These are phyloP conservation scores for Neocrepidodera transversa DNA, from an alignment of 2,888 invertebrate genomes.

Conservation along the genomic window DNA sequence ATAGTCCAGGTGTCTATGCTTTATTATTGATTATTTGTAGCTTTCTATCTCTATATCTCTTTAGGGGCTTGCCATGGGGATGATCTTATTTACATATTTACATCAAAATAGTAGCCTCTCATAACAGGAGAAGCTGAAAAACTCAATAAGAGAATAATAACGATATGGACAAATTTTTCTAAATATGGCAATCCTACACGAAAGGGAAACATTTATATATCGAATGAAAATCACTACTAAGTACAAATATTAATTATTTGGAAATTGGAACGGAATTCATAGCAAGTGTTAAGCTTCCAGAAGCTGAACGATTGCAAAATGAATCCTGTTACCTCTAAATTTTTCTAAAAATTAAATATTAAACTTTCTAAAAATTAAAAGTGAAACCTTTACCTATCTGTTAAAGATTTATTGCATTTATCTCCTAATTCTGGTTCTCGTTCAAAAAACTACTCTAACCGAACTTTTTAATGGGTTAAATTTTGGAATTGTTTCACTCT, in stretches of 20 bases:
- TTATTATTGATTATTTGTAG: too few species aligned
- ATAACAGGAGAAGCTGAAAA: conserved; percentile 38
- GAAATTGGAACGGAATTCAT: conserved; percentile 47
- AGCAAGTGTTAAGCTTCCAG: conserved; percentile 43
- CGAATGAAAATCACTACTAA: conserved; percentile 45
- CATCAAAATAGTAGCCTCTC: conserved; percentile 31
- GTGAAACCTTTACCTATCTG: too few species aligned
- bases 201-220: conserved; percentile 29
- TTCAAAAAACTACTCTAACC: too few species aligned
- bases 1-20: too few species aligned
- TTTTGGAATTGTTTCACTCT: too few species aligned
- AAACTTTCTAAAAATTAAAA: too few species aligned
- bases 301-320: conserved; percentile 41
- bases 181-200: conserved; percentile 44
- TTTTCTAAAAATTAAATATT: too few species aligned
- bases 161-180: conserved; percentile 51
- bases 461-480: too few species aligned
- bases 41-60: too few species aligned
- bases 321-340: conserved; percentile 7
- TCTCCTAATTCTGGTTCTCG: too few species aligned
- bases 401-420: too few species aligned
- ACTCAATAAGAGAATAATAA: conserved; percentile 40
- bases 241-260: conserved; percentile 44
- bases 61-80: conserved; percentile 33
- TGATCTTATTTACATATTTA: conserved; percentile 32